Base-by-base conservation (phyloP, 2,113 vertebrate species). In the Tychaedon coryphoeus region DNA sequence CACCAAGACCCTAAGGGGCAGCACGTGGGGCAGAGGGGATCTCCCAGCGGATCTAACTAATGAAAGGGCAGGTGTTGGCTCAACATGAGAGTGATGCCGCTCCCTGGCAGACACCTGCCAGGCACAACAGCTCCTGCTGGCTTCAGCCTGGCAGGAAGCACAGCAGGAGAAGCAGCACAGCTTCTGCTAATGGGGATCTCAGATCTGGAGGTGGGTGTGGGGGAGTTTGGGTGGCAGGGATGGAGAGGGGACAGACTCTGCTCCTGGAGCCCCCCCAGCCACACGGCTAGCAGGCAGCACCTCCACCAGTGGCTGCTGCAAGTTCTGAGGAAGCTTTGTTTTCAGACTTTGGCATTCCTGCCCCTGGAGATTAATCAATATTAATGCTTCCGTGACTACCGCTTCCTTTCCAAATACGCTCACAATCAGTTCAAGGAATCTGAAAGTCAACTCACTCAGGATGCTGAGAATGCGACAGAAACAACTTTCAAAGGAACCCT, bases 401-500 rank as follows among this genome's bases (percentile, higher is more conserved):
- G 29, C 75, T 93, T 95, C 83, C 79, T 72, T 94, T 93, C 88
- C 92, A 94, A 93, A 91, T 43, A 28, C 1, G 34, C 86, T 93
- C 70, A 40, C 48, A 93, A 88, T 96, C 91, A 93, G 72, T 20
- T 80, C 42, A 92, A 80, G 88, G 56, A 80, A 95, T 94, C 40
- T 83, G 64, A 93, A 90, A 92, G 79, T 88, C 77, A 93, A 73
- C 93, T 88, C 60, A 58, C 79, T 94, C 86, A 93, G 72, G 72
- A 66, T 93, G 72, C 69, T 86, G 43, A 83, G 90, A 93, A 73
- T 58, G 71, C 34, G 48, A 90, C 88, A 95, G 88, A 90, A 96
- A 84, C 86, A 66, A 45, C 71, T 92, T 94, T 96, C 91, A 93
- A 92, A 95, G 91, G 86, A 93, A 67, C 75, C 75, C 79, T 92